phyloP scores from a whole-genome alignment of 2,888 invertebrate species.

The Drosophila nigricruria region DNA sequence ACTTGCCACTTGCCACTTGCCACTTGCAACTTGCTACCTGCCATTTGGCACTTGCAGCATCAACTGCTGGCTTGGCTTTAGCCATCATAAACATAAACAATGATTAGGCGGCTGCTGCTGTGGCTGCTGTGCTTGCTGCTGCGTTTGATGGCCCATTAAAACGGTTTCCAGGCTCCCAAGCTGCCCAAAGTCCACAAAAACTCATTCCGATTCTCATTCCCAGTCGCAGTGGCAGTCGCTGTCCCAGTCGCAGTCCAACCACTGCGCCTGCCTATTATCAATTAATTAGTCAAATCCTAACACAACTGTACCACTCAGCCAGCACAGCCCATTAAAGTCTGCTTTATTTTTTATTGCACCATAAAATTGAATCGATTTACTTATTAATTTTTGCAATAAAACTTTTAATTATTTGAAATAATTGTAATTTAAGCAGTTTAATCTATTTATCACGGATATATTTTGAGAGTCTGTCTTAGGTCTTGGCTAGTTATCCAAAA shows the following conservation, averaged over 20 bases:
- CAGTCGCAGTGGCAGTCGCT: not conserved
- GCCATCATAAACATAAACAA: conserved; percentile 73
- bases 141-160: conserved; percentile 68
- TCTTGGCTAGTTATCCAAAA: no score
- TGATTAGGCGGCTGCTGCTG: conserved; percentile 64
- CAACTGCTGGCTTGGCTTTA: conserved; percentile 13
- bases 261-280: conserved; percentile 26
- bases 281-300: conserved; percentile 43
- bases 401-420: no score
- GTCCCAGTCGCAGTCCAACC: not conserved
- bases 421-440: no score
- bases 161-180: conserved; percentile 59
- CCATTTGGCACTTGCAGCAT: conserved; percentile 19
- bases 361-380: not conserved
- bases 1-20: conserved; percentile 22
- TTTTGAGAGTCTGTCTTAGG: no score
- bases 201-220: conserved; percentile 2
- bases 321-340: conserved; percentile 4
- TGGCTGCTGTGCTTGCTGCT: conserved; percentile 26
- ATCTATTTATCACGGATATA: no score
- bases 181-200: conserved; percentile 2
- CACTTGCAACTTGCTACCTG: conserved; percentile 31
- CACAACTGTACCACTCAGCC: conserved; percentile 35
- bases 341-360: not conserved
- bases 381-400: conserved; percentile 5